Percentiles rank a stretch among this genome's conserved stretches.
Evolutionary conservation across 2,888 invertebrate genomes (phyloP).

Genomic region (Pollenia labialis): DNA sequence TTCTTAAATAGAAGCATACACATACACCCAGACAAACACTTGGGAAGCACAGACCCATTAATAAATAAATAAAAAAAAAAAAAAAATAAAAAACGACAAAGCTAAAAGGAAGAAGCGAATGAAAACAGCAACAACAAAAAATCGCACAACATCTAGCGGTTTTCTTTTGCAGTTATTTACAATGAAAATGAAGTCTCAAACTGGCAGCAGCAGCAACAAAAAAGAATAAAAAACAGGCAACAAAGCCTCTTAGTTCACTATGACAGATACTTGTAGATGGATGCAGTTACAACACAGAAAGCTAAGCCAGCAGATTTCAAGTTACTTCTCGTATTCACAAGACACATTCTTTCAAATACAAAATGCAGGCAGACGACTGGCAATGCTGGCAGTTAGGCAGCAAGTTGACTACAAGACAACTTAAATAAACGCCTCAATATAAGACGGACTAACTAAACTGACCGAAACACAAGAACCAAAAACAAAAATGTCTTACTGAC

Average conservation of each 20-base stretch:
- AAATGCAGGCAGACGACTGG: constrained; percentile 14
- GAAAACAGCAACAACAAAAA: constrained; percentile 37
- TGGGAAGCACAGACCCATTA: constrained; percentile 58
- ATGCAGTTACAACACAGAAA: constrained; percentile 28
- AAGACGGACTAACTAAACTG: constrained; percentile 26
- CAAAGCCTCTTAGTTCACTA: constrained; percentile 26
- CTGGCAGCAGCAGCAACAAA: constrained; percentile 48
- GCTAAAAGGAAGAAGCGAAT: constrained; percentile 20
- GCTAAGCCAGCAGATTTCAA: constrained; percentile 45
- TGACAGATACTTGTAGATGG: constrained; percentile 40
- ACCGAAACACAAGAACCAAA: constrained; percentile 21
- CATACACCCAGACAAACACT: constrained; percentile 13
- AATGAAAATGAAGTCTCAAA: constrained; percentile 69
- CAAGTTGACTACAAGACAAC: constrained; percentile 53
- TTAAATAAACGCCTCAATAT: constrained; percentile 66
- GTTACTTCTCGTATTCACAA: background rate
- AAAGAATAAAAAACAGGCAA: background rate
- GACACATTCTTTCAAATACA: background rate
- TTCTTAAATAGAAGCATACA: constrained; percentile 17
- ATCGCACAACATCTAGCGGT: constrained; percentile 63
- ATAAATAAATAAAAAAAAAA: constrained; percentile 43
- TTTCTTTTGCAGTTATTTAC: constrained; percentile 71
- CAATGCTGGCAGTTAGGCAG: constrained; percentile 44
- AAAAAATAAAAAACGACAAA: constrained; percentile 6
- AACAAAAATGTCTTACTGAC: constrained; percentile 43